phyloP scores from a whole-genome alignment of 2,797 vertebrate genomes.

The Graptemys geographica region DNA sequence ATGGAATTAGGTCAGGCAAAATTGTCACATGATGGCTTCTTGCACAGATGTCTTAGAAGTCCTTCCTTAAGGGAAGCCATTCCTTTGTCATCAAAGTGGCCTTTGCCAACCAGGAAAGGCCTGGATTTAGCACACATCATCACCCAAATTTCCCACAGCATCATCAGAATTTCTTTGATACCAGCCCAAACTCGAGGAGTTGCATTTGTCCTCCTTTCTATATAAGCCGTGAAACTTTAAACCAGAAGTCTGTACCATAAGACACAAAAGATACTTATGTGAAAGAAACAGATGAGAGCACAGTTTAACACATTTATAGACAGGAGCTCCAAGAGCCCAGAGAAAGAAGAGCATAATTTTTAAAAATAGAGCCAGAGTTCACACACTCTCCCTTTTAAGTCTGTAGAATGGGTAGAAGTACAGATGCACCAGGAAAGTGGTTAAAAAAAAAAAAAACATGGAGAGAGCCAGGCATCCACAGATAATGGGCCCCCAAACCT shows the following conservation, averaged over 20 bases:
- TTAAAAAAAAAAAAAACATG: constrained; percentile 48
- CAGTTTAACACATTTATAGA: neutral
- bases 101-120: neutral
- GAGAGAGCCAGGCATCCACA: constrained; percentile 60
- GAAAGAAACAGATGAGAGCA: neutral
- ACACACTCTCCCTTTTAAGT: neutral
- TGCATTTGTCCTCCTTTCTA: neutral
- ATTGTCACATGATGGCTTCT: fast-evolving
- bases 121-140: neutral
- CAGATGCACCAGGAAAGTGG: neutral
- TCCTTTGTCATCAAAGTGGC: neutral
- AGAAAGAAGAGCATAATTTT: too few species aligned
- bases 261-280: neutral
- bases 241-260: neutral
- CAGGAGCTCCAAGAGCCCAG: too few species aligned
- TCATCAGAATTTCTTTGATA: neutral
- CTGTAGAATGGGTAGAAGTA: neutral
- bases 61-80: neutral
- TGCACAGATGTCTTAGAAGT: neutral
- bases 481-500: constrained; percentile 44
- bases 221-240: neutral
- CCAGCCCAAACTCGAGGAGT: neutral
- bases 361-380: neutral
- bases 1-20: neutral
- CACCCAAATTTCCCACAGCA: neutral